phyloP scores from a whole-genome alignment of 2,888 invertebrate species.

The Epiblema foenella region DNA sequence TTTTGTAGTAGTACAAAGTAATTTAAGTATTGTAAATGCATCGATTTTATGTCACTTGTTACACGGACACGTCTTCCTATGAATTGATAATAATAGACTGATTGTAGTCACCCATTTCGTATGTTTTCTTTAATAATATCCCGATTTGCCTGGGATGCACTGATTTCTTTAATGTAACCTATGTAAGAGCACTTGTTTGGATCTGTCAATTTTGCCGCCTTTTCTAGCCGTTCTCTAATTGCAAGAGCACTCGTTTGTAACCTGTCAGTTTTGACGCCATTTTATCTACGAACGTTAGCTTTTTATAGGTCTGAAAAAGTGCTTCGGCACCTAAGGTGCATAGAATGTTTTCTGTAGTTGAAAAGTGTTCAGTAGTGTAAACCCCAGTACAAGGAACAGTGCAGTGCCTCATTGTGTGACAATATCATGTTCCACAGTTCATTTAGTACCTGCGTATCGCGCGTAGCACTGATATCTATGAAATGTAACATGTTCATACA shows the following conservation, averaged over 20 bases:
- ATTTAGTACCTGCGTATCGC: slow-evolving; percentile 50
- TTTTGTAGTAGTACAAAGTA: slow-evolving; percentile 80
- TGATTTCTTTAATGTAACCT: slow-evolving; percentile 63
- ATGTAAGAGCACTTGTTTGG: slow-evolving; percentile 78
- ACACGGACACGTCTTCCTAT: slow-evolving; percentile 71
- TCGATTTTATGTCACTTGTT: slow-evolving; percentile 52
- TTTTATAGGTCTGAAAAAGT: slow-evolving; percentile 71
- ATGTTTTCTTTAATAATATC: slow-evolving; percentile 58
- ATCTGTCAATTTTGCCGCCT: slow-evolving; percentile 55
- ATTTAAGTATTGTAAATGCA: slow-evolving; percentile 71
- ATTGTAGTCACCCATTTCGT: slow-evolving; percentile 65
- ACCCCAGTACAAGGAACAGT: slow-evolving; percentile 68
- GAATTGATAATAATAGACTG: slow-evolving; percentile 70
- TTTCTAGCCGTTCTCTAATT: slow-evolving; percentile 34
- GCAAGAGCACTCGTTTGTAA: slow-evolving; percentile 1
- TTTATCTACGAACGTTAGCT: slow-evolving; percentile 40
- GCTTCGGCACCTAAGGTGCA: slow-evolving; percentile 55
- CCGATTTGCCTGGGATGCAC: slow-evolving; percentile 80
- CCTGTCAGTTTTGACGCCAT: slow-evolving; percentile 23
- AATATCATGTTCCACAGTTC: slow-evolving; percentile 63
- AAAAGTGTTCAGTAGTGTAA: slow-evolving; percentile 76
- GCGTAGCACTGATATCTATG: slow-evolving; percentile 42
- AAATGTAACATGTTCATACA: slow-evolving; percentile 38
- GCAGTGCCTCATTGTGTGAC: slow-evolving; percentile 79
- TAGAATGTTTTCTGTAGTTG: slow-evolving; percentile 55